Evolutionary conservation across 2,888 invertebrate species (phyloP), one percentile per base, ranked within the genome.

Genomic region (Cryptops parisi): DNA sequence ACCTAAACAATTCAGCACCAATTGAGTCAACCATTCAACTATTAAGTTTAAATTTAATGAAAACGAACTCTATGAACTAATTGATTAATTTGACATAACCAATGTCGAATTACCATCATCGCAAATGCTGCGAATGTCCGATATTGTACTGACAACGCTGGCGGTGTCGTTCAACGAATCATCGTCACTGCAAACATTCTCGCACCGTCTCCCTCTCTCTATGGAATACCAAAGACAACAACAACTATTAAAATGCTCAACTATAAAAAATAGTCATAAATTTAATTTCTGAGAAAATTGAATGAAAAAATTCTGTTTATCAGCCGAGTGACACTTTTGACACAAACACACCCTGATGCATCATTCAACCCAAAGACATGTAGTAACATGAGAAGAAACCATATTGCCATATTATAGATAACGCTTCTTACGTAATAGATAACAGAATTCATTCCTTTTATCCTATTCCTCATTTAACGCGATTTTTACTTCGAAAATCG

Each of bases 141-240:
- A 89, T 60, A 78, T 76, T 26, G 77, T 78, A 56, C 89, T 90
- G 61, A 79, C 78, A 57, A 86, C 79, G 59, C 89, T 89, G 59
- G 77, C 80, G 68, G 86, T 88, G 69, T 88, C 89, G 61, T 78
- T 77, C 54, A 74, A 72, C 9, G 82, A 83, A 68, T 88, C 87
- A 64, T 85, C 84, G 62, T 84, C 84, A 45, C 54, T 54, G 5
- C 33, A 41, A 5, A 22, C 23, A 0, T 41, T 19, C 23, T 51
- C 51, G 25, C 17, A 43, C 3, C 51, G 41, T 51, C 25, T 51
- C 15, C 44, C 23, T 12, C 43, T 44, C 5, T 19, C 51, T 51
- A 17, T 23, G 12, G 33, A 27, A 47, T 12, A 49, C 12, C 6
- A 6, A 49, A 39, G 23, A 23, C 2, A 19, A 4, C 15, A 4